These are phyloP conservation scores for Vulpes lagopus DNA, from an alignment of 2,113 vertebrate genomes.

Conservation along the genomic window DNA sequence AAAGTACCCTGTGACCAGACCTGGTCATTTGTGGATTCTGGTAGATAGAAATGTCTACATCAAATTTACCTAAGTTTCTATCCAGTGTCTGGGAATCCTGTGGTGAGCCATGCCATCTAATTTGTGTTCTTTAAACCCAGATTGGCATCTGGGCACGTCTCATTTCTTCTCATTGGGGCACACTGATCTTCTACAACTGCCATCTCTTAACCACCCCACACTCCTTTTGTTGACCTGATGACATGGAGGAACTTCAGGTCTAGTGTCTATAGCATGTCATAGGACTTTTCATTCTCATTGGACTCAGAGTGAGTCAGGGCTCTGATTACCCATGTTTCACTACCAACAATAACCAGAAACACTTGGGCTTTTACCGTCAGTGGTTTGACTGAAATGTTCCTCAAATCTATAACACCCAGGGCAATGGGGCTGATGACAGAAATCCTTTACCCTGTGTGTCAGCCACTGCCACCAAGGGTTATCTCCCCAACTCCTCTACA, in stretches of 20 bases:
- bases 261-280: background rate
- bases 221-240: background rate
- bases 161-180: background rate
- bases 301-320: background rate
- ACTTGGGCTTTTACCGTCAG: background rate
- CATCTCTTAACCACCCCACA: fast-evolving
- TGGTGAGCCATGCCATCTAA: background rate
- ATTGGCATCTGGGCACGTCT: background rate
- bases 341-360: background rate
- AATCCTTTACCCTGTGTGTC: background rate
- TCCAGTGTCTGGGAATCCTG: background rate
- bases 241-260: background rate
- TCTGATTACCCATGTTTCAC: background rate
- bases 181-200: background rate
- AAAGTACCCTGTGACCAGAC: background rate
- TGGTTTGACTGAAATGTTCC: background rate
- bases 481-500: fast-evolving
- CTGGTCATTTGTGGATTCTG: background rate
- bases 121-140: background rate
- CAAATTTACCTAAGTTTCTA: background rate
- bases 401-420: background rate
- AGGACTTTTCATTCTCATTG: background rate
- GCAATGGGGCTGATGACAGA: background rate
- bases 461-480: background rate
- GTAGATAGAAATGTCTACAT: background rate